Evolutionary conservation across 2,888 invertebrate species (phyloP), one percentile per base, ranked within the genome.

Genomic region (Sphaerophoria rueppellii): DNA sequence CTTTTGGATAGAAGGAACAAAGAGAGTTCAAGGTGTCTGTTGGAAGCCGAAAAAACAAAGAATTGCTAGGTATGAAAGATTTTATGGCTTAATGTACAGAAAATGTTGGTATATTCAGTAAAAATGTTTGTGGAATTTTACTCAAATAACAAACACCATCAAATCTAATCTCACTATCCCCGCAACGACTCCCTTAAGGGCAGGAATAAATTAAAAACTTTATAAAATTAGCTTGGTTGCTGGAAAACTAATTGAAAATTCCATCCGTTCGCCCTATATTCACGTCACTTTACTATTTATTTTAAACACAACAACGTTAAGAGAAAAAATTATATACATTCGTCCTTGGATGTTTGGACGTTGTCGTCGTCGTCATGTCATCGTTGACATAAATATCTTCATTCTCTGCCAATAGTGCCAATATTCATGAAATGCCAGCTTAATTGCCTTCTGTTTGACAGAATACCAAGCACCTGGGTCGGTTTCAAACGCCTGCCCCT

Each of bases 371-470:
- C 37, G 52, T 34, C 40, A 43, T 24, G 11, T 34, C 40, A 43
- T 24, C 5, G 16, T 24, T 35, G 43, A 60, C 67, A 67, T 7
- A 12, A 57, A 70, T 57, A 70, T 70, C 37, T 46, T 35, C 55
- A 34, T 63, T 54, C 14, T 35, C 35, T 52, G 35, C 48, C 67
- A 67, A 67, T 58, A 63, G 24, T 52, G 35, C 48, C 67, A 67
- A 67, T 58, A 63, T 52, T 50, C 57, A 52, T 69, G 74, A 73
- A 82, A 70, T 73, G 40, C 40, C 69, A 37, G 12, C 73, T 50
- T 82, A 82, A 82, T 82, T 82, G 73, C 73, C 82, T 73, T 67
- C 61, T 43, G 43, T 72, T 57, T 43, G 57, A 57, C 6, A n/a
- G 73, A 73, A 69, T 63, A 50, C 77, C 77, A 76, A 67, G 43